Evolutionary conservation across 2,888 invertebrate species (phyloP).

Genomic region (Nephrotoma flavescens): DNA sequence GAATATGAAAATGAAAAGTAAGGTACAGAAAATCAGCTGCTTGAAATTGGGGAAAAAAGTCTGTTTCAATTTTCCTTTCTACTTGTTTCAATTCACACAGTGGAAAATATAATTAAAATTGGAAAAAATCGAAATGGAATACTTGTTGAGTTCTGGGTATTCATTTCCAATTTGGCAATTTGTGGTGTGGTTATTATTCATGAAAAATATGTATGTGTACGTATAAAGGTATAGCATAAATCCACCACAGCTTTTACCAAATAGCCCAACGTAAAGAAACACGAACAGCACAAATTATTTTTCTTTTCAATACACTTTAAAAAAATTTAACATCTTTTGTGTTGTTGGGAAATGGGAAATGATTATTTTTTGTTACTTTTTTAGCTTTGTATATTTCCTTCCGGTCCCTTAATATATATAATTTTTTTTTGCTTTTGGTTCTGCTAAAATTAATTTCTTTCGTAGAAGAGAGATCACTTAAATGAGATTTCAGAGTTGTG

Average conservation of each 20-base stretch:
- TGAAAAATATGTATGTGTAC: background rate
- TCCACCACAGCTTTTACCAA: background rate
- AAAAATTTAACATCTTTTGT: background rate
- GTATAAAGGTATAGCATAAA: background rate
- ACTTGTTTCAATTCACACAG: background rate
- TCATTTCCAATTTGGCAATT: background rate
- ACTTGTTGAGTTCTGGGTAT: background rate
- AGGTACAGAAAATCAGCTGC: background rate
- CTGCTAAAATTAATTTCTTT: background rate
- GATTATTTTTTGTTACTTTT: background rate
- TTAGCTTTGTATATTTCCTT: background rate
- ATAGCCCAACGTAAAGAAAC: background rate
- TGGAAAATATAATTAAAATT: background rate
- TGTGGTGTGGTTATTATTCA: background rate
- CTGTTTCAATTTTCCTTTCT: background rate
- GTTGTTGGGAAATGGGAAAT: background rate
- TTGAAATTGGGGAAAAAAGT: background rate
- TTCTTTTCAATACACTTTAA: background rate
- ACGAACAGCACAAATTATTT: background rate
- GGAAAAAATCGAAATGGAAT: background rate
- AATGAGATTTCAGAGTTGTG: background rate
- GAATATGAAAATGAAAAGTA: background rate
- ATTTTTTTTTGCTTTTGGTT: background rate
- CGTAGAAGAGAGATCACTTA: background rate
- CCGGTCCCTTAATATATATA: background rate